Conservation (phyloP, 2,113 vertebrate genomes). For the Fulmarus glacialis region DNA sequence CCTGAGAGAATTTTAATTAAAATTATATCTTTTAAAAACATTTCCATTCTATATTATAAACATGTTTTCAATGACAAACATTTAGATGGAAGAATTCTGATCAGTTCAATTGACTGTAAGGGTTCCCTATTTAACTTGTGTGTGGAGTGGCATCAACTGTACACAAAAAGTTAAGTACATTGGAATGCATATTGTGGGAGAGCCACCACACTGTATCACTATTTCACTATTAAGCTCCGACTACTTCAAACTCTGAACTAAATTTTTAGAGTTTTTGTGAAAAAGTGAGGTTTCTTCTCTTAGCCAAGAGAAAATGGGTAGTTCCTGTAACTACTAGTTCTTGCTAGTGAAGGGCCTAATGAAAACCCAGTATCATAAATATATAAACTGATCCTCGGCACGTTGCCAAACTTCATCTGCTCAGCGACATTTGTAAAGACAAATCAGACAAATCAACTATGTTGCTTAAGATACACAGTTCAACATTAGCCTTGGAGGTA, state of each 20-base stretch:
- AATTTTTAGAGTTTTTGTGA: background rate
- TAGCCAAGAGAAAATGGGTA: background rate
- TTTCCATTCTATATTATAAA: background rate
- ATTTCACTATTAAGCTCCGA: background rate
- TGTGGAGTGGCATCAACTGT: background rate
- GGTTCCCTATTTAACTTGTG: background rate
- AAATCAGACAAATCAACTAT: background rate
- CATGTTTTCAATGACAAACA: background rate
- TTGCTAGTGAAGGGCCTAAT: background rate
- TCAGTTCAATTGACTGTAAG: background rate
- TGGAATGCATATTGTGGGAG: background rate
- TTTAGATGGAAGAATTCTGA: background rate
- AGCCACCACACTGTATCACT: background rate
- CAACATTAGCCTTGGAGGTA: background rate
- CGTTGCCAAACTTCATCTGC: background rate
- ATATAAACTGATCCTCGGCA: background rate
- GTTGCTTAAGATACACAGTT: background rate
- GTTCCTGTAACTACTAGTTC: background rate
- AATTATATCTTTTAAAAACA: rapidly evolving
- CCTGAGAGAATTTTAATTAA: background rate
- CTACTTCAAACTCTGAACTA: background rate
- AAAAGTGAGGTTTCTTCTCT: background rate
- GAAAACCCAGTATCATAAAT: background rate
- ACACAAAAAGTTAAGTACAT: background rate
- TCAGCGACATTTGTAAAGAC: background rate